These are phyloP conservation scores for Megaceryle alcyon DNA, from an alignment of 2,797 vertebrate species.

Conservation along the genomic window DNA sequence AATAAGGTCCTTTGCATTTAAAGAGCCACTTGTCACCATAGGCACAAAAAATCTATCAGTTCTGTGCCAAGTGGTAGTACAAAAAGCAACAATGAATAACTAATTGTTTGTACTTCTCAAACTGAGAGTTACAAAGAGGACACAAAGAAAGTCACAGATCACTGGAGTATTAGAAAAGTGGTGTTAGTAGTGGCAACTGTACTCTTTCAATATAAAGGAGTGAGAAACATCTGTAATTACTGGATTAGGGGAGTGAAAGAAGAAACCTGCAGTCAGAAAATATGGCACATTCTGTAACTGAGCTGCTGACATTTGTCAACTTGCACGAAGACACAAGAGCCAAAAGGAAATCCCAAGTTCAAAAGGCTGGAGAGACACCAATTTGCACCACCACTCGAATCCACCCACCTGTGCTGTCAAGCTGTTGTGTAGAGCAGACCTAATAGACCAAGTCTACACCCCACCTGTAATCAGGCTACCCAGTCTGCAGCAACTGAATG, in stretches of 20 bases:
- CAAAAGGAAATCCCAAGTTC: slow-evolving; percentile 46
- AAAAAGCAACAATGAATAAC: slow-evolving; percentile 1
- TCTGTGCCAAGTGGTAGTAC: not conserved
- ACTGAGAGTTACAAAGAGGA: not conserved
- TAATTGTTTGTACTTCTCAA: slow-evolving; percentile 33
- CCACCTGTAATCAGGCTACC: not conserved
- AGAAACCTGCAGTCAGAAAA: slow-evolving; percentile 49
- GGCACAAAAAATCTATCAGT: not conserved
- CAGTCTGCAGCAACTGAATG: not conserved
- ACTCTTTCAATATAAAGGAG: slow-evolving; percentile 5
- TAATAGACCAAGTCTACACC: not conserved
- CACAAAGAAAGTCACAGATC: slow-evolving; percentile 12
- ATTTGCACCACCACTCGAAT: not conserved
- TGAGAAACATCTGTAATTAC: slow-evolving; percentile 54
- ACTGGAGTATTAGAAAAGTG: not conserved
- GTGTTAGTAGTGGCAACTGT: not conserved
- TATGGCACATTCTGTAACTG: slow-evolving; percentile 13
- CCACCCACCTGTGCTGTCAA: slow-evolving; percentile 28
- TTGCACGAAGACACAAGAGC: not conserved
- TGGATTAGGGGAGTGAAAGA: slow-evolving; percentile 55
- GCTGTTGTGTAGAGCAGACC: not conserved
- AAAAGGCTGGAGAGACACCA: slow-evolving; percentile 41
- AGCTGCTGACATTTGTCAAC: not conserved
- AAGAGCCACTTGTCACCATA: not conserved
- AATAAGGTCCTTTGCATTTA: not conserved